Percentiles rank a stretch among this genome's conserved stretches.
Evolutionary conservation across 1,140 invertebrate genomes (phyloP).

Genomic region (Pentalonia nigronervosa): DNA sequence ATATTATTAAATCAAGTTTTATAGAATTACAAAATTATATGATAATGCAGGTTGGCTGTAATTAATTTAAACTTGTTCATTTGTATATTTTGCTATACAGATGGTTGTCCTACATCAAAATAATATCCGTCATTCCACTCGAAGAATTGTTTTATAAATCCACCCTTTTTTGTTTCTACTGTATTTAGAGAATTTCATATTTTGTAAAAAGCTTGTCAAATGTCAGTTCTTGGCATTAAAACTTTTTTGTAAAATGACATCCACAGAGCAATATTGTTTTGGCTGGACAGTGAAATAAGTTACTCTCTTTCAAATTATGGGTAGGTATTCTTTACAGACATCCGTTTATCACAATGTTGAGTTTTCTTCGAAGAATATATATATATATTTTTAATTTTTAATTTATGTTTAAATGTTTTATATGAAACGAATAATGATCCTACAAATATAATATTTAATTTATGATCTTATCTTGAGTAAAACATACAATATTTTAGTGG

Average conservation of each 20-base stretch:
- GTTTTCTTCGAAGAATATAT: background rate
- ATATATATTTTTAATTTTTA: background rate
- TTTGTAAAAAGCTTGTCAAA: constrained; percentile 29
- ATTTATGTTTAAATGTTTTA: background rate
- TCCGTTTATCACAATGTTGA: background rate
- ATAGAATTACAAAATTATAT: constrained; percentile 3
- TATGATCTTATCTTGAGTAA: background rate
- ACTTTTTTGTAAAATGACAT: constrained; percentile 39
- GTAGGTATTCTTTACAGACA: background rate
- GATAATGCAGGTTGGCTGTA: background rate
- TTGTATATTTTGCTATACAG: background rate
- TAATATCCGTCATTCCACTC: constrained; percentile 29
- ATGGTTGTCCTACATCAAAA: background rate
- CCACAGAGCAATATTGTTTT: background rate
- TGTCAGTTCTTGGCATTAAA: constrained; percentile 20
- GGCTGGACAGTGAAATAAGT: background rate
- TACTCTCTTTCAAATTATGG: background rate
- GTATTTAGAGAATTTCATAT: background rate
- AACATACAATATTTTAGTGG: background rate
- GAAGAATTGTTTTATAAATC: constrained; percentile 27
- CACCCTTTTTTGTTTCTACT: constrained; percentile 29
- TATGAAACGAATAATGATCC: background rate
- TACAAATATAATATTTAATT: background rate
- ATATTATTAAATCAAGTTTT: background rate
- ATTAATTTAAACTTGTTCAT: constrained; percentile 39